Evolutionary conservation across 2,888 invertebrate species (phyloP).

Genomic region (Cosmia trapezina): DNA sequence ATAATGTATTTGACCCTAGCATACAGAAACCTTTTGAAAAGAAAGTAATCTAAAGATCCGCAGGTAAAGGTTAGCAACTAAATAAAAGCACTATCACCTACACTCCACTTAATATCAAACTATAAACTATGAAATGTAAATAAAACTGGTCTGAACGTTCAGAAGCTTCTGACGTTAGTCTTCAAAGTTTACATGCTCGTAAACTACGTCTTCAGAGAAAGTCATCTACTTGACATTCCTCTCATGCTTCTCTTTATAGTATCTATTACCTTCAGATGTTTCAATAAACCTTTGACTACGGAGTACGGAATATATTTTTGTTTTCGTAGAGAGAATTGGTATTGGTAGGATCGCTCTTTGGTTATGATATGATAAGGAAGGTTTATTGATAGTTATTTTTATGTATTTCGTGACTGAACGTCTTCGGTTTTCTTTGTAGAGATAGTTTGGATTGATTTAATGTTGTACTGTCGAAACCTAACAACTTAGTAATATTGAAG

Average conservation of each 20-base stretch:
- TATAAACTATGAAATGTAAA: slow-evolving; percentile 37
- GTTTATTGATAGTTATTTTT: not conserved
- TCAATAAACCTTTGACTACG: slow-evolving; percentile 40
- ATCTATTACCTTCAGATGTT: slow-evolving; percentile 43
- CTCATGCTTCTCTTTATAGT: slow-evolving; percentile 39
- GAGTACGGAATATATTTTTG: slow-evolving; percentile 29
- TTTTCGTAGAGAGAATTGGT: slow-evolving; percentile 7
- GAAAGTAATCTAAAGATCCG: not conserved
- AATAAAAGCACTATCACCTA: not conserved
- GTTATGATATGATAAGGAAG: slow-evolving; percentile 23
- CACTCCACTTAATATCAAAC: slow-evolving; percentile 24
- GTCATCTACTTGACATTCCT: slow-evolving; percentile 52
- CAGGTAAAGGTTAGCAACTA: not conserved
- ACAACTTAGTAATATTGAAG: too few species aligned
- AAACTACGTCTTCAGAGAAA: slow-evolving; percentile 34
- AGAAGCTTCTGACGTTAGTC: slow-evolving; percentile 23
- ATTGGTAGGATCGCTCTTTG: slow-evolving; percentile 34
- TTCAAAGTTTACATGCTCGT: slow-evolving; percentile 47
- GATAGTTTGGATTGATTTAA: not conserved
- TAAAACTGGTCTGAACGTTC: slow-evolving; percentile 33
- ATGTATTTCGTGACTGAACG: slow-evolving; percentile 18
- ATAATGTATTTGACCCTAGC: too few species aligned
- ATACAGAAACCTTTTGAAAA: not conserved
- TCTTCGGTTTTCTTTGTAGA: not conserved
- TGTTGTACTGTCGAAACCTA: not conserved